Evolutionary conservation across 2,888 invertebrate genomes (phyloP).

Genomic region (Anorthoa munda): DNA sequence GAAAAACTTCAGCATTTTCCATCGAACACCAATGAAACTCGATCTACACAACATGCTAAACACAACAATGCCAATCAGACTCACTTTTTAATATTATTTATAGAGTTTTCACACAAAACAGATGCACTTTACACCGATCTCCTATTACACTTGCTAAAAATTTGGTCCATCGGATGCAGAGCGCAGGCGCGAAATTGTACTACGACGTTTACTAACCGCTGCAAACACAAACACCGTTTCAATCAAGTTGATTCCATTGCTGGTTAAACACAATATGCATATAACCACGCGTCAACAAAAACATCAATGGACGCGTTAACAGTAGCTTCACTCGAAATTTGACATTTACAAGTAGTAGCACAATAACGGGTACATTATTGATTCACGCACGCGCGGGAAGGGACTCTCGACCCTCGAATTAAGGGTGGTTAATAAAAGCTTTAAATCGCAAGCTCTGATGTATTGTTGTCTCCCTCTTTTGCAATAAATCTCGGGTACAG

Average conservation of each 20-base stretch:
- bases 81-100: constrained; percentile 79
- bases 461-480: constrained; percentile 67
- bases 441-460: constrained; percentile 55
- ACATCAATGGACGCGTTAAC: constrained; percentile 68
- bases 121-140: constrained; percentile 82
- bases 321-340: neutral
- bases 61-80: constrained; percentile 67
- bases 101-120: constrained; percentile 78
- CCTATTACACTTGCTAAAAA: constrained; percentile 83
- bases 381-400: constrained; percentile 87
- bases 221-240: neutral
- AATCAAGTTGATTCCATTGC: constrained; percentile 68
- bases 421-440: constrained; percentile 71
- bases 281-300: constrained; percentile 14
- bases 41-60: constrained; percentile 20
- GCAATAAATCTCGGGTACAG: constrained; percentile 5
- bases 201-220: constrained; percentile 71
- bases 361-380: constrained; percentile 80
- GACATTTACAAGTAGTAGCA: constrained; percentile 40
- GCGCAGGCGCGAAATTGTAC: constrained; percentile 84
- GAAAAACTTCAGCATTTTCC: constrained; percentile 5
- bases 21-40: constrained; percentile 14
- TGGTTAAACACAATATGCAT: neutral
- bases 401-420: constrained; percentile 75
- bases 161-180: constrained; percentile 84